Evolutionary conservation across 92 coral and sea anemone species (phyloP), one percentile per base, ranked within the genome.

Genomic region (Diadumene lineata): DNA sequence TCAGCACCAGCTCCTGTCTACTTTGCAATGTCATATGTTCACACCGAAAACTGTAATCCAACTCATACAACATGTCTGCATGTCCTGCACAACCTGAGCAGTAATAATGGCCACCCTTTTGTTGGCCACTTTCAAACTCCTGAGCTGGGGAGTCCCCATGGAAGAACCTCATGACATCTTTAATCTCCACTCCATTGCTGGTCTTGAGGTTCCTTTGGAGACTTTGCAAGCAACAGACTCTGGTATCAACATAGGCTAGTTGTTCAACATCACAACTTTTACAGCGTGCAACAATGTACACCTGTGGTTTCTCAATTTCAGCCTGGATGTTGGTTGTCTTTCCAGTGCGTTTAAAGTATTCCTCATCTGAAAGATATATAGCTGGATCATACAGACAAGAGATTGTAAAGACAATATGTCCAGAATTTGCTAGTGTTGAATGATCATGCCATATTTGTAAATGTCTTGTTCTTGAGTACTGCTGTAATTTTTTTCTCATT

Each of bases 101-200:
- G 73, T 34, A 83, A 33, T 62, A 83, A 46, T 83, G 60, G 0
- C 87, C 87, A 11, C 76, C 86, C 55, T 75, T 82, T 16, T 82
- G 86, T 23, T 74, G 75, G 18, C 85, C 74, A 63, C 50, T 26
- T 65, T 73, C 85, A 73, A 81, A 63, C 31, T 60, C 46, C 26
- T 21, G 46, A 11, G 85, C 64, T 73, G 85, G 80, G 4, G 46
- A 31, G 30, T 81, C 85, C 31, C 84, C 79, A 0, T 79, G 23
- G 31, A 71, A 79, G 28, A 63, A 63, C 43, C 68, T 63, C 68
- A 63, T 63, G 13, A n/a, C n/a, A n/a, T n/a, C 2, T 63, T 8
- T 53, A 7, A 53, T 53, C n/a, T 16, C 6, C 4, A 53, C 60
- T 2, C 18, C 18, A 7, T 16, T 6, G 3, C n/a, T 23, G 2